phyloP scores from a whole-genome alignment of 1,140 invertebrate genomes.

The Aphelinus atriplicis region DNA sequence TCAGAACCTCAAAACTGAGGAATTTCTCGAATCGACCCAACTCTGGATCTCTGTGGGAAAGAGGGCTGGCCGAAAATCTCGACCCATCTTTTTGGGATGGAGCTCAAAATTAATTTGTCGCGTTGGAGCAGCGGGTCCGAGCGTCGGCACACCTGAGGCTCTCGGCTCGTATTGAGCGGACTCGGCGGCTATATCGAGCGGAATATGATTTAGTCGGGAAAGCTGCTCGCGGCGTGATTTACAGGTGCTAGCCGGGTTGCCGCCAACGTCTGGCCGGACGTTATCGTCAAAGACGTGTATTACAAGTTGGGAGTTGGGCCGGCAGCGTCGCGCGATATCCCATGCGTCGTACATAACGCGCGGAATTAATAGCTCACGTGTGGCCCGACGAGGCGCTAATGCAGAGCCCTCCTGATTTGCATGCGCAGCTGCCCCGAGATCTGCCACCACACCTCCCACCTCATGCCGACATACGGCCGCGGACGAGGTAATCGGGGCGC shows the following conservation, averaged over 20 bases:
- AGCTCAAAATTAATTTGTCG: neutral
- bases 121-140: neutral
- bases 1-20: no score
- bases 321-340: slow-evolving; percentile 37
- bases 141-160: neutral
- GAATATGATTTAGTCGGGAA: slow-evolving; percentile 35
- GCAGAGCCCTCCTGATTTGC: no score
- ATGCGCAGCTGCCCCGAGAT: no score
- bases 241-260: neutral
- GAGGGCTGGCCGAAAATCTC: no score
- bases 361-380: slow-evolving; percentile 51
- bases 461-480: no score
- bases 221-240: slow-evolving; percentile 35
- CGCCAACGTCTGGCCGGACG: neutral
- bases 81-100: no score
- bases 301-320: slow-evolving; percentile 22
- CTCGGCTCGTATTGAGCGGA: neutral
- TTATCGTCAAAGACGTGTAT: slow-evolving; percentile 36
- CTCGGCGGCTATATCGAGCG: slow-evolving; percentile 5
- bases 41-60: no score
- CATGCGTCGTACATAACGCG: slow-evolving; percentile 40
- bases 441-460: no score
- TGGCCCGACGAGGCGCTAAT: slow-evolving; percentile 6
- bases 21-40: no score
- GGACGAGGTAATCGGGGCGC: no score